Base-by-base conservation (phyloP, 2,797 vertebrate genomes). In the Sphaeramia orbicularis region DNA sequence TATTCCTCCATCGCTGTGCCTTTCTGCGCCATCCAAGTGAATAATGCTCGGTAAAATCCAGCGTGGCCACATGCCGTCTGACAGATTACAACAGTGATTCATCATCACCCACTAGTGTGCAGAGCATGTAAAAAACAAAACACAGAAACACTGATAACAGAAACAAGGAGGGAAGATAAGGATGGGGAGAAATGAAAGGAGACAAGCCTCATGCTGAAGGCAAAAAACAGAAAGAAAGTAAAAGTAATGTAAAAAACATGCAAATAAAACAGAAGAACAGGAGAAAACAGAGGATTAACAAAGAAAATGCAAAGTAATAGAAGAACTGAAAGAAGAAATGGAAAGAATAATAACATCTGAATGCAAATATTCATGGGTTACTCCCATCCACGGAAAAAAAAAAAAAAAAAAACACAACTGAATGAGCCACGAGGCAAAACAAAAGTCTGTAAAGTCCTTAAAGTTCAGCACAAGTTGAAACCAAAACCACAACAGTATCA, bases 361-460 rank as follows among this genome's bases (percentile, higher is more conserved):
- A n/a, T n/a, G n/a, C n/a, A 30, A 15, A 41, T 30, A 40, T 7
- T 19, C 35, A n/a, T 19, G 44, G 41, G 18, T 4, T 30, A 27
- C 30, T 36, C 13, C n/a, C n/a, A n/a, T n/a, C n/a, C n/a, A n/a
- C n/a, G n/a, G n/a, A n/a, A n/a, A n/a, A n/a, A n/a, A n/a, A n/a
- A n/a, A n/a, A n/a, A n/a, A n/a, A n/a, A n/a, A n/a, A 43, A 36
- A 36, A 11, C 51, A 16, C 19, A 44, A 12, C 19, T 8, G 10
- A 58, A 43, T 13, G 12, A 66, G 63, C 53, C 24, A 27, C 9
- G 18, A n/a, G n/a, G n/a, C n/a, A n/a, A n/a, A n/a, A 48, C 2
- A n/a, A n/a, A n/a, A n/a, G n/a, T n/a, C n/a, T n/a, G n/a, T 13
- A 10, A 27, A 6, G 6, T 35, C 21, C 41, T 4, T n/a, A 38